Evolutionary conservation across 2,797 vertebrate species (phyloP).

Genomic region (Diceros bicornis): DNA sequence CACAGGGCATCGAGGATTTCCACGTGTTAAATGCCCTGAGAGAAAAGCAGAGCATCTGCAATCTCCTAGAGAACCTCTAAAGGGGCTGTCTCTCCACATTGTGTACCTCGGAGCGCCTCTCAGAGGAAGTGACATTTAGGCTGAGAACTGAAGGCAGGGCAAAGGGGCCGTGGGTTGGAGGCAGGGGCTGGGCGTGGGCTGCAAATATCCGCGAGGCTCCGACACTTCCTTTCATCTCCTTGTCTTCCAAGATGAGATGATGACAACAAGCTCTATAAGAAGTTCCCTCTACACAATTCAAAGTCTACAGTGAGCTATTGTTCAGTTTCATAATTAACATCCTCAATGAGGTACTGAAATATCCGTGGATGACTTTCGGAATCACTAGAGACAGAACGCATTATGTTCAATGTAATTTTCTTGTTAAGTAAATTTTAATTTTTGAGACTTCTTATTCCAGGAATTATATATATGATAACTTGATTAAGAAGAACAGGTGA

Average conservation of each 20-base stretch:
- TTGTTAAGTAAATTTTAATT: conserved; percentile 44
- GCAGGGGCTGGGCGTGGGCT: accelerated
- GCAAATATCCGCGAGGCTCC: accelerated
- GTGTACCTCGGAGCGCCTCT: background rate
- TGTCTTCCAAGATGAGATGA: accelerated
- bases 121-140: background rate
- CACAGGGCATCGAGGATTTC: accelerated
- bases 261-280: too few relatives aligned
- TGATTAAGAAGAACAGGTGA: background rate
- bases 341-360: background rate
- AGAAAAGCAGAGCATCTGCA: accelerated
- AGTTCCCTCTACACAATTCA: accelerated
- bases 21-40: accelerated
- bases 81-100: accelerated
- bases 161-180: background rate
- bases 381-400: background rate
- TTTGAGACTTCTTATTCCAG: background rate
- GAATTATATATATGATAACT: background rate
- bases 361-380: background rate
- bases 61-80: accelerated
- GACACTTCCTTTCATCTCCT: accelerated
- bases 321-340: background rate
- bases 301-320: accelerated
- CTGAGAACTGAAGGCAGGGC: too few relatives aligned
- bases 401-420: background rate